phyloP scores from a whole-genome alignment of 2,113 vertebrate species.

The Hydrochoerus hydrochaeris region DNA sequence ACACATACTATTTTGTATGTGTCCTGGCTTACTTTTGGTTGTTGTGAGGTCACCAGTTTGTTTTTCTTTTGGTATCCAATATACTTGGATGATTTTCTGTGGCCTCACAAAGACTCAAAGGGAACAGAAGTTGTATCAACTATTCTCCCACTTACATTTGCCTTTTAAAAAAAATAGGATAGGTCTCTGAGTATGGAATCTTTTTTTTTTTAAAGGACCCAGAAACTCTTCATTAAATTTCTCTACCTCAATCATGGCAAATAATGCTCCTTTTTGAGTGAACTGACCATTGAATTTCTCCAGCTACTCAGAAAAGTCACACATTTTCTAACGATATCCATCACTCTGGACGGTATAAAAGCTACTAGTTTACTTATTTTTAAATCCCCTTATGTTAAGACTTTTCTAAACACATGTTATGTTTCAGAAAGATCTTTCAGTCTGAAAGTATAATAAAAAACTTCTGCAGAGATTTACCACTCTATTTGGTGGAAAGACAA shows the following conservation, averaged over 20 bases:
- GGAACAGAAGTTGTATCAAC: conserved; percentile 59
- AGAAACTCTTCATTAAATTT: conserved; percentile 37
- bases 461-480: not conserved
- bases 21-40: conserved; percentile 40
- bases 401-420: conserved; percentile 48
- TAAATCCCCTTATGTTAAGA: not conserved
- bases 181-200: conserved; percentile 9
- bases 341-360: not conserved
- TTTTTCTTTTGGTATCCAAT: conserved; percentile 55
- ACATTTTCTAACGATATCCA: not conserved
- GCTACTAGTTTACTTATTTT: conserved; percentile 34
- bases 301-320: not conserved
- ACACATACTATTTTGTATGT: conserved; percentile 5
- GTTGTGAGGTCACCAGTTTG: conserved; percentile 49
- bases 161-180: conserved; percentile 29
- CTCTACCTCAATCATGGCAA: not conserved
- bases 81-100: conserved; percentile 70
- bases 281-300: not conserved
- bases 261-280: conserved; percentile 25
- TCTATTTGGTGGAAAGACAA: conserved; percentile 41
- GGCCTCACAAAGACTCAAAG: conserved; percentile 49
- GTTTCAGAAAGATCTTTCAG: conserved; percentile 45
- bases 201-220: not conserved
- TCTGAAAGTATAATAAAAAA: conserved; percentile 3
- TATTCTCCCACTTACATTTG: conserved; percentile 41